Base-by-base conservation (phyloP, 1,140 invertebrate species). In the Cyphomyrmex costatus region DNA sequence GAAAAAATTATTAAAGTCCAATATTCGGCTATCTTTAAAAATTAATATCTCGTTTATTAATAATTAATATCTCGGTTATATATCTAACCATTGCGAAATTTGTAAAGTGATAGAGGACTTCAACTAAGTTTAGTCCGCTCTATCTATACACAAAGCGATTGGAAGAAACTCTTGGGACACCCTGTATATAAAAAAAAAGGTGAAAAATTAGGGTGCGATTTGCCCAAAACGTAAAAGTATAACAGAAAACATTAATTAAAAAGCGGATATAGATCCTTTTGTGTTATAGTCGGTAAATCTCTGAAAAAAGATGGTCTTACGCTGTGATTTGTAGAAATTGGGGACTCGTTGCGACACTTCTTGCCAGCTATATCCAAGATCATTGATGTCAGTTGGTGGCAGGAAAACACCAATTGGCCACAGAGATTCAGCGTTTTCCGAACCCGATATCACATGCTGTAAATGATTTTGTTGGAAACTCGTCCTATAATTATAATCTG, bases 381-480 rank as follows among this genome's bases (percentile, higher is more conserved):
- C 91, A 58, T 92, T 93, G 3, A 91, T 70, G 42, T 92, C 87
- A 14, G 88, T 66, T 0, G 93, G 93, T 14, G 90, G 88, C 12
- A 93, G 27, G 30, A 94, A 94, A n/a, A 94, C 90, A 5, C 92
- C 93, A 8, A 88, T 85, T 6, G 93, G 93, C 92, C 92, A 92
- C 14, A 93, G 53, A 14, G 89, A 82, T 80, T 93, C 92, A 10
- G 86, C 88, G 42, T 92, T 92, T 80, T 71, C 46, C n/a, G 89
- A 68, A 42, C 53, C 87, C 65, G 88, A 66, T 60, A 87, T 76
- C 46, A 60, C 49, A 30, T 86, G 86, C 42, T 71, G 61, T 46
- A 74, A 71, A 66, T 70, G n/a, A 84, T 70, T 89, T 46, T 33
- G 71, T 6, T 19, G 33, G 24, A 76, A 71, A 68, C 14, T 42